These are phyloP conservation scores for Lycia hirtaria DNA, from an alignment of 2,888 invertebrate species.

Conservation along the genomic window DNA sequence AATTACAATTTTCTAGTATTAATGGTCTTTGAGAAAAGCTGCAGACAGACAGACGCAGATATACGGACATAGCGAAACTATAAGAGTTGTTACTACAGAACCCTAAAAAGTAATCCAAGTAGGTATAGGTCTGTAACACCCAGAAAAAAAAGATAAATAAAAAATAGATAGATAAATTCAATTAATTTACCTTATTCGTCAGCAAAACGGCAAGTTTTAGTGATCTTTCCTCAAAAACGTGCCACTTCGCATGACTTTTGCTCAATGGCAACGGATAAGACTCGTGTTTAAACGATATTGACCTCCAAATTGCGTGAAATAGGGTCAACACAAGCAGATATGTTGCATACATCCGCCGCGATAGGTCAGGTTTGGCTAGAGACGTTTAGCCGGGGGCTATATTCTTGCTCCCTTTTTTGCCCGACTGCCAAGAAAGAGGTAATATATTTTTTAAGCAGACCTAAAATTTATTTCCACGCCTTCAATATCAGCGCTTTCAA, in stretches of 20 bases:
- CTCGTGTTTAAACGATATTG: conserved; percentile 30
- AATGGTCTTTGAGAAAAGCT: too few relatives aligned
- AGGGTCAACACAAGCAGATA: conserved; percentile 34
- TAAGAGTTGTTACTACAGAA: too few relatives aligned
- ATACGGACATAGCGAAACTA: too few relatives aligned
- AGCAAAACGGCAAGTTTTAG: conserved; percentile 24
- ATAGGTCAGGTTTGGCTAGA: conserved; percentile 33
- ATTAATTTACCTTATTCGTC: conserved; percentile 27
- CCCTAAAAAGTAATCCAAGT: too few relatives aligned
- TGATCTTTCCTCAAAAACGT: conserved; percentile 26
- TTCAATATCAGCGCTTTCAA: too few relatives aligned
- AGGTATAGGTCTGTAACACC: neutral
- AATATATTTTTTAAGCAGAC: too few relatives aligned
- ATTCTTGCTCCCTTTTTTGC: neutral
- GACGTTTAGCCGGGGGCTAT: conserved; percentile 33
- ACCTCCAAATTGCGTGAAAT: conserved; percentile 41
- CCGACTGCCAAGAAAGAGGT: too few relatives aligned
- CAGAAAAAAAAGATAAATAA: neutral
- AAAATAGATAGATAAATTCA: conserved; percentile 23
- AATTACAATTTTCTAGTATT: too few relatives aligned
- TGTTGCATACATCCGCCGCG: conserved; percentile 25
- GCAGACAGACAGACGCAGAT: too few relatives aligned
- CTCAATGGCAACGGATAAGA: conserved; percentile 41
- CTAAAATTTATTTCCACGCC: too few relatives aligned
- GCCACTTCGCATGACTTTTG: conserved; percentile 36